Evolutionary conservation across 2,888 invertebrate genomes (phyloP).

Genomic region (Rhopalosiphum nymphaeae): DNA sequence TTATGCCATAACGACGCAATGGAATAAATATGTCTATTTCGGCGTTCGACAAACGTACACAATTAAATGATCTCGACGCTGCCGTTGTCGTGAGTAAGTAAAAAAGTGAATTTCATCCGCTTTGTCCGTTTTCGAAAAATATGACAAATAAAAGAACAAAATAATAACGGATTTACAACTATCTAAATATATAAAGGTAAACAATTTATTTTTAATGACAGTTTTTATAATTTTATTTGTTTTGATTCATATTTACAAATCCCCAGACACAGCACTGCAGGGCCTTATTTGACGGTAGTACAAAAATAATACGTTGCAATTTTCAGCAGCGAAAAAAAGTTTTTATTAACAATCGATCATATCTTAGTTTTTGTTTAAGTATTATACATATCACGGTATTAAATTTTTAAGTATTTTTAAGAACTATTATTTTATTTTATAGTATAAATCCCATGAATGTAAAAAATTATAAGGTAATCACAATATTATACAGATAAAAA

Average conservation of each 20-base stretch:
- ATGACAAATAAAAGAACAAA: background rate
- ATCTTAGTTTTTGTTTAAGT: background rate
- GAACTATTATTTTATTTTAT: background rate
- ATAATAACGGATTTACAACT: background rate
- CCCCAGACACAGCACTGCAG: background rate
- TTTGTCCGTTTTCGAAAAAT: background rate
- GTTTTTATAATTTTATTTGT: background rate
- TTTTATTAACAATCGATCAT: background rate
- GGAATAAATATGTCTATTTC: background rate
- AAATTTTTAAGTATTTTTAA: too few species aligned
- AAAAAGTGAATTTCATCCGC: background rate
- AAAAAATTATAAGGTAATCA: background rate
- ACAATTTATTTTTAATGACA: background rate
- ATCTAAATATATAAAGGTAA: background rate
- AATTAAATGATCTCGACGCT: background rate
- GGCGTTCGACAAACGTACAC: background rate
- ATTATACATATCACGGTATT: too few species aligned
- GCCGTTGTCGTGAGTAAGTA: background rate
- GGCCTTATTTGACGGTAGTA: background rate
- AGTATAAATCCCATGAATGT: background rate
- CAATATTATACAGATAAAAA: background rate
- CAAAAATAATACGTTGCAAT: background rate
- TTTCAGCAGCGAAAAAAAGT: background rate
- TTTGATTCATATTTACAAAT: background rate
- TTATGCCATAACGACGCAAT: background rate